Conservation (phyloP, 1,140 invertebrate species). For the Drosophila asahinai region DNA sequence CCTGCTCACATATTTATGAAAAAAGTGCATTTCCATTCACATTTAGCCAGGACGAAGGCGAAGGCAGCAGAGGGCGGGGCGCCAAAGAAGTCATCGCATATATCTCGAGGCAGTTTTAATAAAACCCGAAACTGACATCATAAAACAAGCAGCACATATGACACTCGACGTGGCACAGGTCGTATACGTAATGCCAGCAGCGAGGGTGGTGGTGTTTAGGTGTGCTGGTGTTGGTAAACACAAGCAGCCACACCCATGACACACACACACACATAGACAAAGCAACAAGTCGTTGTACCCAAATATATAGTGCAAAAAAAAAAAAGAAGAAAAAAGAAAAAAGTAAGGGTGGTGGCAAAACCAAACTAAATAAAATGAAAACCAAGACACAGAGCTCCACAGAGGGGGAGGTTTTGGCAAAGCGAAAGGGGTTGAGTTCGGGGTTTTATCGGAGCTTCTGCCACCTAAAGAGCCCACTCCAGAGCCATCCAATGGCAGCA, state of each 20-base stretch:
- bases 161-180: slow-evolving; percentile 67
- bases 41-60: slow-evolving; percentile 50
- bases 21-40: slow-evolving; percentile 61
- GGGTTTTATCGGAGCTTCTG: not conserved
- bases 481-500: slow-evolving; percentile 56
- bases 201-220: slow-evolving; percentile 6
- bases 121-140: slow-evolving; percentile 83
- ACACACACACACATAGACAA: slow-evolving; percentile 55
- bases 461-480: slow-evolving; percentile 34
- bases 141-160: slow-evolving; percentile 77
- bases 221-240: slow-evolving; percentile 45
- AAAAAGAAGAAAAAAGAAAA: not conserved
- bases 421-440: slow-evolving; percentile 6
- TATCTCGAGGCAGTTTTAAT: slow-evolving; percentile 81
- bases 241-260: slow-evolving; percentile 69
- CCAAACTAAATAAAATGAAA: slow-evolving; percentile 72
- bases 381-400: slow-evolving; percentile 49
- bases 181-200: slow-evolving; percentile 66
- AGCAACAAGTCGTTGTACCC: slow-evolving; percentile 83
- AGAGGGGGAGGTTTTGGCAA: not conserved
- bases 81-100: slow-evolving; percentile 40
- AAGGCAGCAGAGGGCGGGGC: not conserved
- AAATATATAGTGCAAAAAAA: slow-evolving; percentile 68
- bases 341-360: slow-evolving; percentile 19
- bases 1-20: slow-evolving; percentile 79